Evolutionary conservation across 2,797 vertebrate species (phyloP).

Genomic region (Semotilus atromaculatus): DNA sequence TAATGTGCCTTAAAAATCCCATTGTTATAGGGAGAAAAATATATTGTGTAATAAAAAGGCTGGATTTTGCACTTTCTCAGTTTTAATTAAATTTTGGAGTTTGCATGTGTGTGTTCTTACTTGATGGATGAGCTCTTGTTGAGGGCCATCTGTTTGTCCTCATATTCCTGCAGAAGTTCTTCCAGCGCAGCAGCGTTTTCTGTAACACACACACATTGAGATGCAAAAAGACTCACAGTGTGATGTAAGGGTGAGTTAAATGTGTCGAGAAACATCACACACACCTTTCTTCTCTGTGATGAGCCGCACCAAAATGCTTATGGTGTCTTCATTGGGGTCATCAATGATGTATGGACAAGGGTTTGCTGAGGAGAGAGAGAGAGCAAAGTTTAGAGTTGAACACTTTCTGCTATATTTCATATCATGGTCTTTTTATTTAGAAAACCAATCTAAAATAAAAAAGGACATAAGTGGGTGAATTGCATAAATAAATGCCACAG

Average conservation of each 20-base stretch:
- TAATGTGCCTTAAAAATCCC: neutral
- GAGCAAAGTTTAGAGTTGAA: neutral
- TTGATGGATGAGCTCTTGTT: conserved; percentile 81
- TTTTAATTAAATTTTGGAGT: neutral
- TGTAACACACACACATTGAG: conserved; percentile 61
- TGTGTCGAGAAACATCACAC: neutral
- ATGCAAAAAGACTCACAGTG: neutral
- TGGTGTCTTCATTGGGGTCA: conserved; percentile 93
- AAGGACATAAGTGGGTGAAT: neutral
- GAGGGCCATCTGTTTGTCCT: conserved; percentile 80
- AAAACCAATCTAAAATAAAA: neutral
- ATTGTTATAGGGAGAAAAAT: neutral
- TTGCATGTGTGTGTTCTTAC: conserved; percentile 72
- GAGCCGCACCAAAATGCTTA: conserved; percentile 91
- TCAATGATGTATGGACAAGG: conserved; percentile 81
- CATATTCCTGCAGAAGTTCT: conserved; percentile 92
- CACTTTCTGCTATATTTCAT: neutral
- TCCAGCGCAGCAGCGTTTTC: conserved; percentile 94
- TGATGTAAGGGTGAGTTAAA: neutral
- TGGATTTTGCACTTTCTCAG: conserved; percentile 6
- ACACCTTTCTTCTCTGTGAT: conserved; percentile 96
- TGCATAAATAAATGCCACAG: neutral
- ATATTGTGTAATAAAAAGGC: neutral
- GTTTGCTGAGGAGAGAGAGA: conserved; percentile 65
- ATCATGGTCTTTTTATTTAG: neutral